These are phyloP conservation scores for Eidolon helvum DNA, from an alignment of 2,113 vertebrate genomes.

Conservation along the genomic window DNA sequence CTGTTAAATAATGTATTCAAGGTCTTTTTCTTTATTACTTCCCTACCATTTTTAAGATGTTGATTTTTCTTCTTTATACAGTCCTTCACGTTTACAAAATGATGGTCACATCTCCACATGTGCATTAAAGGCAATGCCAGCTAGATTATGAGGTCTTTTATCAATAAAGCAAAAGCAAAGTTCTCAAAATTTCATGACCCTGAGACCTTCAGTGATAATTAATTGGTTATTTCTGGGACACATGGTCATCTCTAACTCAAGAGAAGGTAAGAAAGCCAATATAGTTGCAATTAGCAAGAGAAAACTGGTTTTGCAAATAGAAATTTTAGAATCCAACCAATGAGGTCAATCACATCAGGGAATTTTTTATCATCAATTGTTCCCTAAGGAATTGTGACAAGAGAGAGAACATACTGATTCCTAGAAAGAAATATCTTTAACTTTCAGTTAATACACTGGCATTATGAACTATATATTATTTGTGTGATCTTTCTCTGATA, in stretches of 20 bases:
- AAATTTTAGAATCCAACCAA: not conserved
- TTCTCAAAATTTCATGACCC: not conserved
- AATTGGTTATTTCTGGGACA: not conserved
- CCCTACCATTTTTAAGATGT: not conserved
- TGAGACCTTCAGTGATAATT: not conserved
- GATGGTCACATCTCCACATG: accelerated
- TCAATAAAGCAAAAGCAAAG: not conserved
- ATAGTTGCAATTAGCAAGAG: not conserved
- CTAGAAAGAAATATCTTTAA: not conserved
- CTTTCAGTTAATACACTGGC: not conserved
- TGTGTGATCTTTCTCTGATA: not conserved
- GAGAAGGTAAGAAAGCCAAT: not conserved
- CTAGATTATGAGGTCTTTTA: not conserved
- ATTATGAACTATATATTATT: not conserved
- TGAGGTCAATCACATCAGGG: not conserved
- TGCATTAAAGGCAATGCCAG: not conserved
- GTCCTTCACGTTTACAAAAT: not conserved
- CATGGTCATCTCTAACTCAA: not conserved
- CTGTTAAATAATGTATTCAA: not conserved
- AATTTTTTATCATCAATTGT: not conserved
- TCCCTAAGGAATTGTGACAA: not conserved
- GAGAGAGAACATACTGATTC: not conserved
- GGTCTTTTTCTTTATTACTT: not conserved
- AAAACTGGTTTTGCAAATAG: not conserved
- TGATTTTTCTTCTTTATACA: not conserved